phyloP scores from a whole-genome alignment of 2,888 invertebrate genomes.

The Mesoligia furuncula region DNA sequence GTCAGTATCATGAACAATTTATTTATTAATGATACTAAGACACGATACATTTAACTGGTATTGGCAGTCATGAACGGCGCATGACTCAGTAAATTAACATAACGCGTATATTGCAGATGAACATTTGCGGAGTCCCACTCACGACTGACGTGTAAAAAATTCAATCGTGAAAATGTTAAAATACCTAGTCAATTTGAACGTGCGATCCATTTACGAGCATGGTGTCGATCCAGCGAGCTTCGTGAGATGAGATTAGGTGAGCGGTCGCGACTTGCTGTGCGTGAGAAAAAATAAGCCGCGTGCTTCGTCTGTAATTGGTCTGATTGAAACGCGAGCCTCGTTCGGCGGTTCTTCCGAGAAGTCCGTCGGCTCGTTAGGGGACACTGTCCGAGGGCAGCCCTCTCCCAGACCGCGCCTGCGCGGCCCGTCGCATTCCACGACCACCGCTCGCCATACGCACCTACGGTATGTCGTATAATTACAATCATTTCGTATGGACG shows the following conservation, averaged over 20 bases:
- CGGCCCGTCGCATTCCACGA: constrained; percentile 74
- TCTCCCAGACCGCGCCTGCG: constrained; percentile 67
- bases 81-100: constrained; percentile 63
- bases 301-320: constrained; percentile 87
- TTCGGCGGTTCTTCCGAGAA: constrained; percentile 85
- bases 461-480: constrained; percentile 60
- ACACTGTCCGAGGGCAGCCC: constrained; percentile 80
- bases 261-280: constrained; percentile 63
- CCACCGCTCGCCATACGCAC: constrained; percentile 57
- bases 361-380: constrained; percentile 83
- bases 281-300: constrained; percentile 85
- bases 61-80: constrained; percentile 35
- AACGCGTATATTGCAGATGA: constrained; percentile 58
- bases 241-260: constrained; percentile 68
- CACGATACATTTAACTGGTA: constrained; percentile 46
- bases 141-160: constrained; percentile 68
- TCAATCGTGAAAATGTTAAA: constrained; percentile 71
- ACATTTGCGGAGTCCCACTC: constrained; percentile 55
- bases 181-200: constrained; percentile 69
- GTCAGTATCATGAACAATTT: constrained; percentile 25
- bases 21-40: constrained; percentile 38
- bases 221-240: constrained; percentile 54
- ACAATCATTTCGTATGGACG: constrained; percentile 56
- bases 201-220: constrained; percentile 71
- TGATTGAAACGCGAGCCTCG: constrained; percentile 88